phyloP scores from a whole-genome alignment of 2,797 vertebrate genomes.

The Pantherophis alleghaniensis region DNA sequence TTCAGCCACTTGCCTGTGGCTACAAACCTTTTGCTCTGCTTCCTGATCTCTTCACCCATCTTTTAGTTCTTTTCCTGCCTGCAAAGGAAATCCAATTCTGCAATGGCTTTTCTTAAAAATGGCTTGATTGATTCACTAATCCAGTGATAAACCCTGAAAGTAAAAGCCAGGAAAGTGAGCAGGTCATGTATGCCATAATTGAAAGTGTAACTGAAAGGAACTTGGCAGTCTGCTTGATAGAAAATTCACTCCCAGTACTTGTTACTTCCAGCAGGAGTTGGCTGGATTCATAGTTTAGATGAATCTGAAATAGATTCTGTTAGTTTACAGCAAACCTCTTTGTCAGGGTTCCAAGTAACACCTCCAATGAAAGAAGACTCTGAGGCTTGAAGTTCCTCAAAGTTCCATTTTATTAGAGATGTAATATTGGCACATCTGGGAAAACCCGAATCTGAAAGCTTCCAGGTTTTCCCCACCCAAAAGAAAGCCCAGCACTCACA shows the following conservation, averaged over 20 bases:
- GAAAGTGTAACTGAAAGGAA: not conserved
- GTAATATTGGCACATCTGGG: too few species aligned
- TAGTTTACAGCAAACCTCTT: not conserved
- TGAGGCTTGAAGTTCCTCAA: too few species aligned
- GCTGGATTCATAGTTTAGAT: not conserved
- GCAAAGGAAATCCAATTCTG: not conserved
- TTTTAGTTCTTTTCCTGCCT: not conserved
- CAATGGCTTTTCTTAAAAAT: not conserved
- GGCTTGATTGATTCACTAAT: not conserved
- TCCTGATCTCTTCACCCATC: not conserved
- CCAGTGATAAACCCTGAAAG: not conserved
- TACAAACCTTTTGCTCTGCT: not conserved
- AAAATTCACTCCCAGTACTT: not conserved
- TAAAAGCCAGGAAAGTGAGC: not conserved
- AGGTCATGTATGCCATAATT: not conserved
- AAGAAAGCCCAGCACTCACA: too few species aligned
- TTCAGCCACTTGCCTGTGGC: not conserved
- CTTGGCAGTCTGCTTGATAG: not conserved
- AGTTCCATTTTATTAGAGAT: too few species aligned
- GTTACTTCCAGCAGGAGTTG: not conserved
- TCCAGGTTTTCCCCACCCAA: too few species aligned
- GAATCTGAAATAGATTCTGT: not conserved
- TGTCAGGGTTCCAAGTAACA: too few species aligned
- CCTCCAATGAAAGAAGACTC: too few species aligned
- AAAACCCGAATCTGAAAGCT: too few species aligned